phyloP scores from a whole-genome alignment of 1,140 invertebrate genomes.

The Drosophila obscura region DNA sequence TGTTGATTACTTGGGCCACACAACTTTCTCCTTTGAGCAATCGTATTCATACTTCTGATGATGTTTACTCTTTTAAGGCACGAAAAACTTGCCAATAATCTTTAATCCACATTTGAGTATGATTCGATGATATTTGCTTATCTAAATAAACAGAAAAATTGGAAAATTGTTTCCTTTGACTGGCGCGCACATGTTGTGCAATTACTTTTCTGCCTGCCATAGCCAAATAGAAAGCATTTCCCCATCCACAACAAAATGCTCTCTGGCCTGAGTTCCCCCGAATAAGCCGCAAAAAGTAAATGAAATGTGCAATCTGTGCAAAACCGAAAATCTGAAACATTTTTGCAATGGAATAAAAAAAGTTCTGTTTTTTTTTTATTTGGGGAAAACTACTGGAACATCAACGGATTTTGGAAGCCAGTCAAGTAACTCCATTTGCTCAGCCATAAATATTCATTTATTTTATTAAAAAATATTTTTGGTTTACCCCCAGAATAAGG shows the following conservation, averaged over 20 bases:
- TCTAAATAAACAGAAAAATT: constrained; percentile 15
- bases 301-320: constrained; percentile 52
- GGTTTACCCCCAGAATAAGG: neutral
- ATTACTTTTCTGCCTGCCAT: constrained; percentile 21
- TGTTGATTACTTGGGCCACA: no score
- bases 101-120: neutral
- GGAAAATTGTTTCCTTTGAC: constrained; percentile 9
- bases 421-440: constrained; percentile 21
- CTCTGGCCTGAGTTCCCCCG: constrained; percentile 11
- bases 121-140: constrained; percentile 5
- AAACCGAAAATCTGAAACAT: constrained; percentile 41
- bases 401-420: constrained; percentile 22
- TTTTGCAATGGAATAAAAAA: constrained; percentile 15
- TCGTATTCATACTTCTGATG: no score
- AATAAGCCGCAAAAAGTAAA: constrained; percentile 44
- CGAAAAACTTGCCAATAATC: neutral
- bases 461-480: constrained; percentile 26
- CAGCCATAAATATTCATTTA: constrained; percentile 42
- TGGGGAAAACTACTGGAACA: neutral
- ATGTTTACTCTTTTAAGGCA: no score
- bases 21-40: no score
- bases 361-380: no score
- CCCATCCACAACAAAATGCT: constrained; percentile 31
- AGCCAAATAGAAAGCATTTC: constrained; percentile 20
- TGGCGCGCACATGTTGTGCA: constrained; percentile 12